Base-by-base conservation (phyloP, 2,797 vertebrate species). In the Lithobates sylvaticus region DNA sequence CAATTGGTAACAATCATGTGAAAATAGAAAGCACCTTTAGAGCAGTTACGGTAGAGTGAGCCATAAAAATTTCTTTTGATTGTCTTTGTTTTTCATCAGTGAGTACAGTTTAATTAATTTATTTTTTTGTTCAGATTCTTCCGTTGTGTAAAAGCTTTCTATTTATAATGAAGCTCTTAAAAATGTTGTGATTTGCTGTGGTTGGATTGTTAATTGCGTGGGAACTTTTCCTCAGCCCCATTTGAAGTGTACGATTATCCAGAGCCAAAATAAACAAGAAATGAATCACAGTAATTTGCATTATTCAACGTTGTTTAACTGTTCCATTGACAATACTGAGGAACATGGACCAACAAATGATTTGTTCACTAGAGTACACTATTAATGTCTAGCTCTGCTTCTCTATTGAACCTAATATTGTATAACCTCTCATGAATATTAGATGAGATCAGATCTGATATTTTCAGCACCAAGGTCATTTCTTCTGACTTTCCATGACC, bases 181-280 rank as follows among this genome's bases (percentile, higher is more conserved):
- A 27, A 81, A 71, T 26, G 64, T 27, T 21, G 34, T 27, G 34
- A 29, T 67, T 23, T 39, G 32, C 16, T 27, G 26, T 68, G 27
- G 44, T 44, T 32, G 16, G 10, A 47, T 36, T 84, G 83, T 78
- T 85, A 85, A 85, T 79, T 79, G 50, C 47, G 36, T 86, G 85
- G 79, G 85, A 86, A 86, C 16, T 76, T 76, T 71, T 70, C 77
- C 81, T 16, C 73, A 23, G 67, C 44, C 32, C 29, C 50, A 76
- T 82, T 76, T 81, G 21, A 75, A 32, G 76, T 85, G 21, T 26
- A 68, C 23, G 12, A 42, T 15, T 50, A 61, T 50, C n/a, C 29
- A 8, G 27, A 42, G 73, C 85, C 73, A 86, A 86, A 82, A 26
- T 86, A 86, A 86, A 82, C 85, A 86, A 86, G 72, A 86, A 77